Percentiles rank a stretch among this genome's conserved stretches.
These are phyloP conservation scores for Paguma larvata DNA, from an alignment of 2,797 vertebrate genomes.

Conservation along the genomic window DNA sequence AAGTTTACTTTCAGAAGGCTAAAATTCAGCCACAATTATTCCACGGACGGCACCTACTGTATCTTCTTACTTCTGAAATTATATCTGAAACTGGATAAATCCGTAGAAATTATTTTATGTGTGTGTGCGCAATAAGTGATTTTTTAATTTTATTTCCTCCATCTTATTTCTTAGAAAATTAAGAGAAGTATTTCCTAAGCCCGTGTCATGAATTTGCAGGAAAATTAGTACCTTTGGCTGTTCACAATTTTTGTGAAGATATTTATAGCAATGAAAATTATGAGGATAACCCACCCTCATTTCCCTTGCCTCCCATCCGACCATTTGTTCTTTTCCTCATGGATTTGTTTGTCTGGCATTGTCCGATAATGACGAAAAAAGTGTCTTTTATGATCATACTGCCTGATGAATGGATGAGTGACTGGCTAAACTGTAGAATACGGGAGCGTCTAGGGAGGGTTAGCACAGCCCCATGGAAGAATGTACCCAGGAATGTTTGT, in stretches of 20 bases:
- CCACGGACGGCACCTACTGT: background rate
- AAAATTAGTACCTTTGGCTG: background rate
- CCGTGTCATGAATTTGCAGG: background rate
- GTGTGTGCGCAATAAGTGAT: background rate
- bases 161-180: conserved; percentile 28
- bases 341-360: background rate
- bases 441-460: background rate
- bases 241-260: background rate
- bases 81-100: background rate
- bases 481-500: background rate
- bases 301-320: background rate
- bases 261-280: background rate
- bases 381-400: background rate
- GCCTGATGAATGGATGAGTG: background rate
- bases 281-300: background rate
- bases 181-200: background rate
- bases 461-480: background rate
- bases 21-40: background rate
- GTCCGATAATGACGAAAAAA: background rate
- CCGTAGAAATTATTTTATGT: background rate
- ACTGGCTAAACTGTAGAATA: background rate
- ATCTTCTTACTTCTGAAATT: background rate
- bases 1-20: background rate
- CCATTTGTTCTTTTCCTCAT: background rate
- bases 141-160: conserved; percentile 14